A percentile compares a stretch with the other conserved stretches of the same genome.
Evolutionary conservation across 2,113 vertebrate genomes (phyloP).

Genomic region (Tympanuchus pallidicinctus): DNA sequence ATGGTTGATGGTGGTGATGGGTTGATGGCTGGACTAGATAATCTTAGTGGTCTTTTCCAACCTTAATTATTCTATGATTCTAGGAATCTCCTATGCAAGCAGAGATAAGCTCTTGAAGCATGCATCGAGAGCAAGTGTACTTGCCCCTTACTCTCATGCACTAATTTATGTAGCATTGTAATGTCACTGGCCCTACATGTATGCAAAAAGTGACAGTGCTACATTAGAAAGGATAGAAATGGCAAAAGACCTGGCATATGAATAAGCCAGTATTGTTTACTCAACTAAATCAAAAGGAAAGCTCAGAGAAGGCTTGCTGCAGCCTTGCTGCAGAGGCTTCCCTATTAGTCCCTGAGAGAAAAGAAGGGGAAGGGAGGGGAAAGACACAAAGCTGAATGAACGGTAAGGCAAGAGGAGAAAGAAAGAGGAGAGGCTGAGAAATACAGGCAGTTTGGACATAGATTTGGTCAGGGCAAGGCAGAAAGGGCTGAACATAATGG

Average conservation of each 20-base stretch:
- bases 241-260: not conserved
- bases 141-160: not conserved
- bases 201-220: not conserved
- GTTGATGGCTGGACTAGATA: too few relatives aligned
- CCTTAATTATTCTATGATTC: not conserved
- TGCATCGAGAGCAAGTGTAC: not conserved
- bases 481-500: not conserved
- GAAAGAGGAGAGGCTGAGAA: not conserved
- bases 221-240: not conserved
- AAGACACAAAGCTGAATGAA: not conserved
- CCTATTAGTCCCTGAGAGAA: not conserved
- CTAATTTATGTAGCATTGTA: not conserved
- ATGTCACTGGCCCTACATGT: not conserved
- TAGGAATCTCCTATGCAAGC: not conserved
- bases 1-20: too few relatives aligned
- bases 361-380: not conserved
- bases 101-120: not conserved
- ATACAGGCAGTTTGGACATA: not conserved
- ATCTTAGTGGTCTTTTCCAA: too few relatives aligned
- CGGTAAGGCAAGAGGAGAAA: not conserved
- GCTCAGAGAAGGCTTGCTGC: not conserved
- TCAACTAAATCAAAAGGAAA: not conserved
- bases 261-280: not conserved
- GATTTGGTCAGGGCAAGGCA: not conserved
- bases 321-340: not conserved